Evolutionary conservation across 2,113 vertebrate genomes (phyloP), one percentile per base, ranked within the genome.

Genomic region (Semicossyphus pulcher): DNA sequence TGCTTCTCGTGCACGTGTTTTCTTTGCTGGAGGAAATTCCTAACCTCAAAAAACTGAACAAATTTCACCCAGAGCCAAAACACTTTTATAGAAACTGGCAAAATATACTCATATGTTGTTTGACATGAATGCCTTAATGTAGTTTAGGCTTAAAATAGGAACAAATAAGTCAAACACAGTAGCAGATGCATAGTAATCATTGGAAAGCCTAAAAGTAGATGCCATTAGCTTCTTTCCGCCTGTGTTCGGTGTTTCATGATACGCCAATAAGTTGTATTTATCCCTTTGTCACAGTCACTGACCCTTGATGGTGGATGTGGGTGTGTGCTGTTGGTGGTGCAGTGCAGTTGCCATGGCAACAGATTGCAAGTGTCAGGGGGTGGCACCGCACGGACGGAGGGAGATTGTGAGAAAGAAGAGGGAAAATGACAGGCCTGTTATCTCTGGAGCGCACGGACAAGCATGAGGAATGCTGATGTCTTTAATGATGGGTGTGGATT

Each of bases 301-400:
- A 75, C 32, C 75, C 77, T 66, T 56, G 56, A 63, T n/a, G 71
- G 62, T 72, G 29, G 57, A 53, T 1, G 26, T 60, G 42, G 41
- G n/a, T 31, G 41, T 52, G 65, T 52, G 51, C 59, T 29, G 7
- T 21, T 56, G 44, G 25, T 57, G 23, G 64, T 59, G 49, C 75
- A 75, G 36, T 51, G 23, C 26, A 29, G 82, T 89, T 89, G 42
- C 71, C 49, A 54, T 78, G 75, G 77, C 37, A 88, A 88, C 73
- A 63, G 66, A 84, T 80, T 85, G 71, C 54, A 32, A 63, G 41
- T 74, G 76, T 84, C 57, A 70, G 28, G 44, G 42, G 51, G 58
- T 34, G 62, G 57, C 44, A 74, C 14, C 34, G 11, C 72, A 64
- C 75, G 74, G 72, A 75, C 65, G 67, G 29, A 47, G 52, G 11